A percentile compares a stretch with the other conserved stretches of the same genome.
Conservation (phyloP, 2,888 invertebrate species). For the Rhingia rostrata region DNA sequence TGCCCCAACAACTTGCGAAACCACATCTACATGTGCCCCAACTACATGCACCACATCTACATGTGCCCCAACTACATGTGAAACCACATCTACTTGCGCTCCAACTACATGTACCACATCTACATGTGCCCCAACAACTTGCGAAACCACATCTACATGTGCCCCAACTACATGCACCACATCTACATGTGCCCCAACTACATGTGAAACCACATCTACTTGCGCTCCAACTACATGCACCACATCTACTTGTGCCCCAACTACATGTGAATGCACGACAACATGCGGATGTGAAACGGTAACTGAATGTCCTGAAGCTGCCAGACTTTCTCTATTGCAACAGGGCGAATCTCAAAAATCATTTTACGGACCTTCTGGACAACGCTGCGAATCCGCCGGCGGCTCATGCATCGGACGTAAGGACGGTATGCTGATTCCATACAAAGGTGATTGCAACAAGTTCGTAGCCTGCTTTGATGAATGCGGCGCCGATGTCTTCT, state of each 20-base stretch:
- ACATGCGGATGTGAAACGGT: not conserved
- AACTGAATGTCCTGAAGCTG: not conserved
- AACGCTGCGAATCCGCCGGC: conserved; percentile 58
- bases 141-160: no score
- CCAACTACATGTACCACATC: no score
- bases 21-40: no score
- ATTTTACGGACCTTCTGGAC: conserved; percentile 30
- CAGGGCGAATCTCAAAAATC: not conserved
- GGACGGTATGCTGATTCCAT: conserved; percentile 46
- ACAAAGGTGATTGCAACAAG: conserved; percentile 49
- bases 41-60: no score
- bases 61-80: no score
- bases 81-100: no score
- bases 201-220: no score
- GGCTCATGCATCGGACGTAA: conserved; percentile 58
- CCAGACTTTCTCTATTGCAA: not conserved
- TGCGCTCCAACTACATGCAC: no score
- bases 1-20: no score
- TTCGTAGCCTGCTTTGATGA: conserved; percentile 59
- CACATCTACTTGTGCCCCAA: no score
- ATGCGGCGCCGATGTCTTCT: conserved; percentile 59
- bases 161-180: not conserved
- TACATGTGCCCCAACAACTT: not conserved
- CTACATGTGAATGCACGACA: not conserved
- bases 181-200: no score